Evolutionary conservation across 2,797 vertebrate genomes (phyloP).

Genomic region (Euphonia xanthogaster): DNA sequence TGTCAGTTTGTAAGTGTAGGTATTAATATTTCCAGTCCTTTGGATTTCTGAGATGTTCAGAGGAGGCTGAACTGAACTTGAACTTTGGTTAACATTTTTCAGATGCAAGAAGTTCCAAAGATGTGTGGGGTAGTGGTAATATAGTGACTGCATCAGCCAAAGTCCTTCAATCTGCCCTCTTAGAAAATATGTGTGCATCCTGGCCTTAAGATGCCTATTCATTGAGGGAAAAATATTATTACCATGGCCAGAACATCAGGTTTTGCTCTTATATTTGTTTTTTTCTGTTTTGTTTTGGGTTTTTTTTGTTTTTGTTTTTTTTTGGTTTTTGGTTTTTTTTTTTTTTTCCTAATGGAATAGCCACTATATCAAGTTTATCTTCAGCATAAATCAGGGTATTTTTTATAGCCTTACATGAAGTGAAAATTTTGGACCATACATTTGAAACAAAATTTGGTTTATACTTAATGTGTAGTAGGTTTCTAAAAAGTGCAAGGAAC

Average conservation of each 20-base stretch:
- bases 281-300: not conserved
- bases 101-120: not conserved
- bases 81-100: not conserved
- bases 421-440: not conserved
- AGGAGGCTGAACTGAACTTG: not conserved
- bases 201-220: not conserved
- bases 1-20: not conserved
- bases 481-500: not conserved
- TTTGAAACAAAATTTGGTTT: not conserved
- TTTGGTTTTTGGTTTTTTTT: too few species aligned
- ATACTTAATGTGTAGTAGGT: fast-evolving
- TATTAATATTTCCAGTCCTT: not conserved
- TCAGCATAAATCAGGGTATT: not conserved
- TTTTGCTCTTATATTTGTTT: not conserved
- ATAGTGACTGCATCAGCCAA: not conserved
- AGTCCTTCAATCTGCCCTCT: not conserved
- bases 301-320: not conserved
- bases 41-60: not conserved
- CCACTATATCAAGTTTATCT: not conserved
- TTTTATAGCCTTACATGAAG: not conserved
- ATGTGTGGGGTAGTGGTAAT: not conserved
- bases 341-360: not conserved
- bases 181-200: not conserved
- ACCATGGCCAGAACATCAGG: fast-evolving
- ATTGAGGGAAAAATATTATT: not conserved